Evolutionary conservation across 2,888 invertebrate species (phyloP).

Genomic region (Cephus sareptanus): DNA sequence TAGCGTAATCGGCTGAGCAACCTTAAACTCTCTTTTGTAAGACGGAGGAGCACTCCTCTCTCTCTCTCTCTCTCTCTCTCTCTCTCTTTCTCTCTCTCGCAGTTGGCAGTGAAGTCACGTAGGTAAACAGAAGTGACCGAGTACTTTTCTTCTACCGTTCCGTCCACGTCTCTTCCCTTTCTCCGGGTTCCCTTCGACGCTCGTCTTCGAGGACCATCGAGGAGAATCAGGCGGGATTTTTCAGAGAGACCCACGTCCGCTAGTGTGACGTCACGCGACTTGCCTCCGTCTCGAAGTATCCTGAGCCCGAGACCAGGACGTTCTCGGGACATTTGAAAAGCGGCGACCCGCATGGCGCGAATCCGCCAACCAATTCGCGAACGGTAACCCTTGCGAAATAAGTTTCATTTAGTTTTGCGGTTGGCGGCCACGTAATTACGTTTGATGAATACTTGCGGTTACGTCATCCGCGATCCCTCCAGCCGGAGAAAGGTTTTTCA

Average conservation of each 20-base stretch:
- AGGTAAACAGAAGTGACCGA: no score
- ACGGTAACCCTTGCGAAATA: constrained; percentile 34
- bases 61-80: no score
- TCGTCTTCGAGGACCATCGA: constrained; percentile 4
- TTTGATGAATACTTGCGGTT: constrained; percentile 47
- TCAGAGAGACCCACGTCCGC: neutral
- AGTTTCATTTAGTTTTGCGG: constrained; percentile 45
- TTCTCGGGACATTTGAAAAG: no score
- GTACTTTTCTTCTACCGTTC: constrained; percentile 6
- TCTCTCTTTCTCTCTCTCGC: no score
- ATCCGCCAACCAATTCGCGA: constrained; percentile 27
- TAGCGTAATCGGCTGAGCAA: no score
- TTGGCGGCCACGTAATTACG: constrained; percentile 32
- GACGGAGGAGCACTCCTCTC: no score
- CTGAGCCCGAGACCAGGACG: no score
- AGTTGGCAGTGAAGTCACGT: no score
- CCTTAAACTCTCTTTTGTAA: no score
- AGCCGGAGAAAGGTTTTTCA: neutral
- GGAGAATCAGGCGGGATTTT: constrained; percentile 1
- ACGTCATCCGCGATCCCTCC: constrained; percentile 34
- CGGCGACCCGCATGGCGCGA: no score
- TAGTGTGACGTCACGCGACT: constrained; percentile 1
- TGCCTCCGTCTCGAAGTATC: no score
- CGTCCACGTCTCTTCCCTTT: neutral
- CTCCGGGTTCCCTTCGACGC: neutral